Base-by-base conservation (phyloP, 2,113 vertebrate species). In the Catharus minimus region DNA sequence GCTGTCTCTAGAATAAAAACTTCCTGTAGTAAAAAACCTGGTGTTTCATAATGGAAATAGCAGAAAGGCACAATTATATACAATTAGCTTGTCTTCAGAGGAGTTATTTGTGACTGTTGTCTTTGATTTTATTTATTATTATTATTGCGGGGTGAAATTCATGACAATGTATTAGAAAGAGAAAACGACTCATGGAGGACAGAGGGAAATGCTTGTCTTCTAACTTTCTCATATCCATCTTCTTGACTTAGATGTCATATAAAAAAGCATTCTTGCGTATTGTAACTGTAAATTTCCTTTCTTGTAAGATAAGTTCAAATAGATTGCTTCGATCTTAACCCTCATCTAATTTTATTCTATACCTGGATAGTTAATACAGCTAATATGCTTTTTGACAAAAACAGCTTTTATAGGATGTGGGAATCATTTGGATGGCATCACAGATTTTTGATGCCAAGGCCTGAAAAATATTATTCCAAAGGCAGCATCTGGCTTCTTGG, bases 401-500 rank as follows among this genome's bases (percentile, higher is more conserved):
- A 95, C 50, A 55, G 62, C 18, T 93, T 94, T 86, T 82, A 88
- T 61, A 86, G 67, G 69, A 32, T 94, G 22, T 72, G 89, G 53
- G 68, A 95, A 96, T 94, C 20, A 88, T 94, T 95, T 97, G 95
- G 95, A 97, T 94, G 68, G 61, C 61, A 95, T 78, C 66, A 55
- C 41, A 90, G 52, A 72, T 83, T 92, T 89, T 77, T 89, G 38
- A 92, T 94, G 96, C 96, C 94, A 97, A 95, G 27, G 16, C 67
- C 73, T 88, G 57, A 91, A 95, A 95, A 96, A 81, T 93, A 55
- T 94, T 96, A 86, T 97, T 97, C 91, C 93, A 96, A 97, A 96
- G 81, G 68, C 78, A 96, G 93, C 96, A 97, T 98, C 97, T 98
- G 97, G 82, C 93, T 96, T 65, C 87, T 96, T 98, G 97, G 96